Conservation (phyloP, 2,888 invertebrate genomes). For the Pimpla rufipes region DNA sequence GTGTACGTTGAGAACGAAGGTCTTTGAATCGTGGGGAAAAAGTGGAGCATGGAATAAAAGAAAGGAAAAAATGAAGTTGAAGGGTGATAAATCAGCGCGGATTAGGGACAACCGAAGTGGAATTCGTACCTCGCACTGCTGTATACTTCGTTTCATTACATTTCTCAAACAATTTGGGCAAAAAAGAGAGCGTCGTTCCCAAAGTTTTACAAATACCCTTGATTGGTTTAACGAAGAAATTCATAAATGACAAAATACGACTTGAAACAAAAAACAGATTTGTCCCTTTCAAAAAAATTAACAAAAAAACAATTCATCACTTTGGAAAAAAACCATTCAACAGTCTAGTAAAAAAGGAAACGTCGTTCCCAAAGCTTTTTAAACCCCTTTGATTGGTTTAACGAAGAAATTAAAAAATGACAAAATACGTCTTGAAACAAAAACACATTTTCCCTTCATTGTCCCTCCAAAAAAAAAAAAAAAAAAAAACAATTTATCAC, state of each 20-base stretch:
- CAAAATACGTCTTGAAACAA: too few relatives aligned
- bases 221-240: too few relatives aligned
- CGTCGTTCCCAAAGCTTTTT: background rate
- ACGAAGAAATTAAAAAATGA: too few relatives aligned
- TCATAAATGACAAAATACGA: too few relatives aligned
- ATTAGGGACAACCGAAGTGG: slow-evolving; percentile 42
- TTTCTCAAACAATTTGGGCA: background rate
- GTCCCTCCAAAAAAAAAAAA: too few relatives aligned
- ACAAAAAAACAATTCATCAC: too few relatives aligned
- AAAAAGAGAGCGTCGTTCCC: background rate
- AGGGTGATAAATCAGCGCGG: slow-evolving; percentile 55
- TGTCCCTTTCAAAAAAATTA: too few relatives aligned
- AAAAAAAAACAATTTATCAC: too few relatives aligned
- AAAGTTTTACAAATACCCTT: background rate
- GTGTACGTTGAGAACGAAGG: slow-evolving; percentile 36
- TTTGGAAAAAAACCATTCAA: too few relatives aligned
- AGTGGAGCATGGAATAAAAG: slow-evolving; percentile 6
- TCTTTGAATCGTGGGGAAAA: slow-evolving; percentile 40
- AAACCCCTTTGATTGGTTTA: too few relatives aligned
- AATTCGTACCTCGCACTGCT: slow-evolving; percentile 28
- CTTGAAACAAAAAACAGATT: too few relatives aligned
- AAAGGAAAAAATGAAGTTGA: slow-evolving; percentile 22
- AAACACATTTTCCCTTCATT: too few relatives aligned
- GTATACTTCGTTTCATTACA: slow-evolving; percentile 2
- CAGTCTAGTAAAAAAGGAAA: background rate